These are phyloP conservation scores for Ctenodactylus gundi DNA, from an alignment of 2,113 vertebrate species.

Conservation along the genomic window DNA sequence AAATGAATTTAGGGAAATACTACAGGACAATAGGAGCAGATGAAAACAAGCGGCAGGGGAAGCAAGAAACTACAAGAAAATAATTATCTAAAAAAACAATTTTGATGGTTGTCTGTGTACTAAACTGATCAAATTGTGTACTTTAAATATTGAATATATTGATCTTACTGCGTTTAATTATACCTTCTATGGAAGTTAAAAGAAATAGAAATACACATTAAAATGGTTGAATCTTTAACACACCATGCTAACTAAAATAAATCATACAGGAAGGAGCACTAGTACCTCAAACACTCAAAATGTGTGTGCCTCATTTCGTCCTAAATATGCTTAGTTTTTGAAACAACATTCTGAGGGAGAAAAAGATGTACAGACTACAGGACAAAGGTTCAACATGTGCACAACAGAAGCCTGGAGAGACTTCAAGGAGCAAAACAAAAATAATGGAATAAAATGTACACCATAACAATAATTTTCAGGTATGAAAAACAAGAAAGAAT, in stretches of 20 bases:
- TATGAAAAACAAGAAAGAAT: neutral
- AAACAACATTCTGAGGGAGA: neutral
- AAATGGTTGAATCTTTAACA: neutral
- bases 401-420: neutral
- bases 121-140: neutral
- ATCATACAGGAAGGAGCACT: neutral
- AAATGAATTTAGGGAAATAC: neutral
- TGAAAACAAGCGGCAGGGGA: neutral
- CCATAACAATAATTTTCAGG: neutral
- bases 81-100: neutral
- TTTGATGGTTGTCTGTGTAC: neutral
- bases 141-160: neutral
- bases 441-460: neutral
- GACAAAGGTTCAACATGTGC: neutral
- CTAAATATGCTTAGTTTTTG: neutral
- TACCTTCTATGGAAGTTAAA: neutral
- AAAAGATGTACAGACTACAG: neutral
- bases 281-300: too few species aligned
- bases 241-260: neutral
- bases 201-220: neutral
- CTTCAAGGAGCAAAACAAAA: neutral
- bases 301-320: neutral
- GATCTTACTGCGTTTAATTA: neutral
- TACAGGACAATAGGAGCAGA: neutral
- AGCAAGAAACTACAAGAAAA: neutral